Percentiles rank a stretch among this genome's conserved stretches.
phyloP scores from a whole-genome alignment of 1,140 invertebrate genomes.

The Lerema accius region DNA sequence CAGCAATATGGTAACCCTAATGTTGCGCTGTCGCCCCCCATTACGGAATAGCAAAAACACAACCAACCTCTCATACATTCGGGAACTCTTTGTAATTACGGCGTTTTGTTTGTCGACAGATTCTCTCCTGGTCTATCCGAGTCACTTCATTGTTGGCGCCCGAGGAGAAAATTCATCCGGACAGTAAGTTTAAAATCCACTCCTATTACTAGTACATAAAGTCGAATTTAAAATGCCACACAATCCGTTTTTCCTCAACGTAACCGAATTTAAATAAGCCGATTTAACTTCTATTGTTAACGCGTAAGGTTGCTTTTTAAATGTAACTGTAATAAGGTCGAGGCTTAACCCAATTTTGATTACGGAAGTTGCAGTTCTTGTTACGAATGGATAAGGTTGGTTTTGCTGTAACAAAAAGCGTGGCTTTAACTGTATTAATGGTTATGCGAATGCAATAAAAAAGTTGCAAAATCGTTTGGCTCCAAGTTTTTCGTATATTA shows the following conservation, averaged over 20 bases:
- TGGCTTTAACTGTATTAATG: conserved; percentile 12
- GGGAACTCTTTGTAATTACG: conserved; percentile 36
- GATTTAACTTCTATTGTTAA: conserved; percentile 15
- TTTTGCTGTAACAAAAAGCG: neutral
- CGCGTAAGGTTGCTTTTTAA: conserved; percentile 29
- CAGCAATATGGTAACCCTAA: neutral
- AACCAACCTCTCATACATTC: conserved; percentile 5
- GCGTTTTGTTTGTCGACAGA: conserved; percentile 61
- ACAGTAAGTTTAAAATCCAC: conserved; percentile 45
- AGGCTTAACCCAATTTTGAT: conserved; percentile 7
- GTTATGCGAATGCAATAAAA: conserved; percentile 17
- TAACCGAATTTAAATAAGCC: conserved; percentile 8
- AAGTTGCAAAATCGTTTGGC: conserved; percentile 8
- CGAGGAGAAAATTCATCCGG: conserved; percentile 37
- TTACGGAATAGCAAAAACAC: conserved; percentile 8
- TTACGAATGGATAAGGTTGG: neutral
- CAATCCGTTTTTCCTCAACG: neutral
- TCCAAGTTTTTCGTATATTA: conserved; percentile 12
- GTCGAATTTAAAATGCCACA: neutral
- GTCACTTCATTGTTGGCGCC: conserved; percentile 46
- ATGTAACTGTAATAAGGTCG: neutral
- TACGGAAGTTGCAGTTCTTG: conserved; percentile 1
- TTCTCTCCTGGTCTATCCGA: conserved; percentile 48
- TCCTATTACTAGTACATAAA: conserved; percentile 26
- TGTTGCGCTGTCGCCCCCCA: neutral